Conservation (phyloP, 2,888 invertebrate species). For the Chloroclystis v-ata region DNA sequence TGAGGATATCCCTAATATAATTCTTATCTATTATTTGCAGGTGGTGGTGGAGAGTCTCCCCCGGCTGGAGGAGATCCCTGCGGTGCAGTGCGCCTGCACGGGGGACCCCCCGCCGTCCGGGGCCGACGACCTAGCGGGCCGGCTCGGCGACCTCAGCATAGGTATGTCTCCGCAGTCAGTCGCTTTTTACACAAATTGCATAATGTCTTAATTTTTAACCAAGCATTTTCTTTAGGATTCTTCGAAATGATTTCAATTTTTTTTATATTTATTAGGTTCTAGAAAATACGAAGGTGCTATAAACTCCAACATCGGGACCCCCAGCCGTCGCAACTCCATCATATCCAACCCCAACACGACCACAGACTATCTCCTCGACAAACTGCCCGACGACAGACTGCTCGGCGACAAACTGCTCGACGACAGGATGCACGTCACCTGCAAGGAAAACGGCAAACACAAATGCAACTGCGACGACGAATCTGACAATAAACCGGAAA, state of each 20-base stretch:
- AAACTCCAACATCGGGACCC: slow-evolving; percentile 28
- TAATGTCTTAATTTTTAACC: no score
- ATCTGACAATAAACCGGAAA: slow-evolving; percentile 70
- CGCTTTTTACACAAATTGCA: background rate
- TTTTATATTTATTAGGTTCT: no score
- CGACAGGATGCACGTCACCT: slow-evolving; percentile 84
- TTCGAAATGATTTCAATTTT: no score
- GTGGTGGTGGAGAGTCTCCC: slow-evolving; percentile 84
- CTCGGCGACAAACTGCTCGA: slow-evolving; percentile 79
- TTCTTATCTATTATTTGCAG: background rate
- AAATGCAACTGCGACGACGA: slow-evolving; percentile 86
- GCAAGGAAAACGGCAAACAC: slow-evolving; percentile 86
- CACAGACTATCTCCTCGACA: slow-evolving; percentile 26
- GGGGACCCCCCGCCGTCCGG: slow-evolving; percentile 57
- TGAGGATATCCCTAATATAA: background rate
- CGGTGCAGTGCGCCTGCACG: slow-evolving; percentile 69
- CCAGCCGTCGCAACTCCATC: slow-evolving; percentile 40
- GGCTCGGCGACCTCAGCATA: slow-evolving; percentile 69
- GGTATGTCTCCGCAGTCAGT: slow-evolving; percentile 16
- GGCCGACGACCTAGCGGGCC: slow-evolving; percentile 51
- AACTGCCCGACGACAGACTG: slow-evolving; percentile 83
- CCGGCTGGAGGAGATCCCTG: slow-evolving; percentile 84
- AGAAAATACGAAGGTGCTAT: slow-evolving; percentile 43
- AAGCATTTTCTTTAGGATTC: no score
- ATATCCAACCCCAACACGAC: slow-evolving; percentile 27